Conservation (phyloP, 2,797 vertebrate species). For the Botia kubotai region DNA sequence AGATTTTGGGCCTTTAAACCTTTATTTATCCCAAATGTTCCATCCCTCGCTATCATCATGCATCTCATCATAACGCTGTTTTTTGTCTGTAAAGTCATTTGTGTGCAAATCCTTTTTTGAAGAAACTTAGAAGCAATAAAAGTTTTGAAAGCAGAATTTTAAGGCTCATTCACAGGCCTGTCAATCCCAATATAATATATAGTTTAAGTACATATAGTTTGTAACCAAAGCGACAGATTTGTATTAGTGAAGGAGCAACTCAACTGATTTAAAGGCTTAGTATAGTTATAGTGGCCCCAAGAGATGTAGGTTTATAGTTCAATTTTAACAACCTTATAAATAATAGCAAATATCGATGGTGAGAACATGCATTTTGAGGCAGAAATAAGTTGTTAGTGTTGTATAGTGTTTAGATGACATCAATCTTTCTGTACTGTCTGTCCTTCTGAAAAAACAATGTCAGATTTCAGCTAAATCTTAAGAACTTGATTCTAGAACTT, state of each 20-base stretch:
- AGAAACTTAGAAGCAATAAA: constrained; percentile 62
- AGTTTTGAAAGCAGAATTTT: constrained; percentile 55
- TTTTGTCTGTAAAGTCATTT: constrained; percentile 48
- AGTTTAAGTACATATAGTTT: not conserved
- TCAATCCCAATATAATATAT: not conserved
- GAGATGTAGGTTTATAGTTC: not conserved
- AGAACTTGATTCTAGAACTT: not conserved
- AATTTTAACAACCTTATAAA: not conserved
- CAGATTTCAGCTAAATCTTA: not conserved
- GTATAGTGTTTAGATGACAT: not conserved
- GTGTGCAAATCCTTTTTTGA: constrained; percentile 50
- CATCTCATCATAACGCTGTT: constrained; percentile 42
- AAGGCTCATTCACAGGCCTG: constrained; percentile 12
- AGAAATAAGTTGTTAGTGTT: not conserved
- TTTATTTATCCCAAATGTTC: constrained; percentile 8
- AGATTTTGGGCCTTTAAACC: not conserved
- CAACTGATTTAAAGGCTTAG: not conserved
- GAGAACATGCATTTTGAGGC: not conserved
- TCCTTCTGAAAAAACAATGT: not conserved
- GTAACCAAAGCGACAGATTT: not conserved
- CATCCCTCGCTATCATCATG: constrained; percentile 12
- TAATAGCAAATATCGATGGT: not conserved
- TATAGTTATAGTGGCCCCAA: not conserved
- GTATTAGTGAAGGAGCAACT: not conserved
- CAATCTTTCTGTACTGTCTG: not conserved